Evolutionary conservation across 2,888 invertebrate species (phyloP).

Genomic region (Phalangium opilio): DNA sequence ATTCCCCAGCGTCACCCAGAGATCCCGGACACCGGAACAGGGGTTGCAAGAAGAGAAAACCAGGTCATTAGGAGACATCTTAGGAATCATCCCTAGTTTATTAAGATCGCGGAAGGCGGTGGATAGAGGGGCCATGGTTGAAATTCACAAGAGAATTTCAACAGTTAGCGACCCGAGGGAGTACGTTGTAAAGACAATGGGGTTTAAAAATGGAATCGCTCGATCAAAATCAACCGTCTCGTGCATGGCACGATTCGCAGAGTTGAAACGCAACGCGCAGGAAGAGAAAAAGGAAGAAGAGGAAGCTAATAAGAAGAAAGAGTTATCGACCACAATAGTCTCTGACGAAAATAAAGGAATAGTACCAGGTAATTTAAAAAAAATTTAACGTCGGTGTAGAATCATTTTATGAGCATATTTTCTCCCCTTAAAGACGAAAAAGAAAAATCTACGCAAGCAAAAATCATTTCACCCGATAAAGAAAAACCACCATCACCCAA

Average conservation of each 20-base stretch:
- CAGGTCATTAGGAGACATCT: slow-evolving; percentile 14
- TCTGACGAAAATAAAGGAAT: no score
- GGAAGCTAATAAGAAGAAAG: no score
- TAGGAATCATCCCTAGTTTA: slow-evolving; percentile 16
- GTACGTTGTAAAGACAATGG: slow-evolving; percentile 12
- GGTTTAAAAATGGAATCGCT: slow-evolving; percentile 11
- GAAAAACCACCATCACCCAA: no score
- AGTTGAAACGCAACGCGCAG: slow-evolving; percentile 2
- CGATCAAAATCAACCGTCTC: slow-evolving; percentile 15
- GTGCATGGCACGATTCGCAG: slow-evolving; percentile 12
- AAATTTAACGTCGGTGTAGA: no score
- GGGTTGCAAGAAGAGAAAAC: slow-evolving; percentile 5
- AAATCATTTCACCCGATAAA: no score
- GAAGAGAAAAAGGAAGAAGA: no score
- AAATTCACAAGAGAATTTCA: slow-evolving; percentile 17
- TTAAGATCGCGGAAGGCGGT: slow-evolving; percentile 11
- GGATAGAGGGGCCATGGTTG: slow-evolving; percentile 12
- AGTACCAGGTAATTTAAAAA: no score
- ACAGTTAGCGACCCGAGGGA: slow-evolving; percentile 19
- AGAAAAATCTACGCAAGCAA: no score
- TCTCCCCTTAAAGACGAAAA: no score
- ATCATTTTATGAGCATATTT: no score
- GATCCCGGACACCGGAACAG: background rate
- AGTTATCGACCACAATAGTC: no score
- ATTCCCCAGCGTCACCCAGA: background rate